Base-by-base conservation (phyloP, 2,888 invertebrate species). In the Ganaspis brasiliensis region DNA sequence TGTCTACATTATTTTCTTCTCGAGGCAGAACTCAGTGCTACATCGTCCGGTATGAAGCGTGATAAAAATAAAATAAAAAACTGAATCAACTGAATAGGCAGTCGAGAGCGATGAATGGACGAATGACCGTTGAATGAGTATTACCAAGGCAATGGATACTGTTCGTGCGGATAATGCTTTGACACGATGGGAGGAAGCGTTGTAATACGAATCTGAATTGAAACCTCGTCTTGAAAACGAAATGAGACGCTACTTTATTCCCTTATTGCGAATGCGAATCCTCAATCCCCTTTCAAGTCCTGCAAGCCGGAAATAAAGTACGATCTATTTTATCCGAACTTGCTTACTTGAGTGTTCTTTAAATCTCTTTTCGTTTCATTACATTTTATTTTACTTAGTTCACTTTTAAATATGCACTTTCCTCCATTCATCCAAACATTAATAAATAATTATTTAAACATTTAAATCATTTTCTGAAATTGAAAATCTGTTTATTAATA, bases 131-230 rank as follows among this genome's bases (percentile, higher is more conserved):
- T 67, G 67, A 67, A 67, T 67, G 67, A 67, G 40, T 63, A 63
- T 67, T 45, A 10, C 67, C 37, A 40, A 67, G n/a, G 63, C 63
- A 63, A 45, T 63, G 63, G 63, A 63, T 40, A 63, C 63, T 37
- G 63, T 21, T 59, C 31, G 59, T 45, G 49, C 19, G 40, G 78
- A 74, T 76, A 78, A 76, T 78, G 61, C 73, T 75, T 77, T 79
- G 78, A 77, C 78, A 73, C 76, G 79, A 81, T 77, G 80, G 76
- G 56, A 55, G 67, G 57, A 59, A 45, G 75, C 75, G 75, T 80
- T 80, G 77, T 80, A 78, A 71, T 61, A 73, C 75, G 74, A 79
- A 80, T 78, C 77, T 74, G 78, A 81, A 81, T 81, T 81, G 79
- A 81, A 81, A 79, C 76, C 76, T 75, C 74, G 77, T 75, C 76